Percentiles rank a stretch among this genome's conserved stretches.
phyloP scores from a whole-genome alignment of 2,888 invertebrate species.

The Plagiodera versicolora region DNA sequence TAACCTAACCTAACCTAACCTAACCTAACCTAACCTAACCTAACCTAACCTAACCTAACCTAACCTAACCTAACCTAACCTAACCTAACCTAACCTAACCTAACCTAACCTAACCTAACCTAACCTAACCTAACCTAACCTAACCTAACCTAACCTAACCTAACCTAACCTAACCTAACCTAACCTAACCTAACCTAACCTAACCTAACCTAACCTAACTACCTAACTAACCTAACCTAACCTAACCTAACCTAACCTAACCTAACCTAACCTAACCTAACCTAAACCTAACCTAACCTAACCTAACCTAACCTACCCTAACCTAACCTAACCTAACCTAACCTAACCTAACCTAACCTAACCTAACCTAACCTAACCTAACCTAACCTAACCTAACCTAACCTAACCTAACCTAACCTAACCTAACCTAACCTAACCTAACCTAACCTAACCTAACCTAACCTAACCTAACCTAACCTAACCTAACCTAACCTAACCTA shows the following conservation, averaged over 20 bases:
- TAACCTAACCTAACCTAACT: constrained; percentile 27
- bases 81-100: constrained; percentile 13
- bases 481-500: constrained; percentile 25
- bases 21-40: constrained; percentile 27
- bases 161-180: constrained; percentile 23
- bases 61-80: constrained; percentile 8
- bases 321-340: constrained; percentile 20
- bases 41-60: constrained; percentile 23
- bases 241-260: constrained; percentile 24
- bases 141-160: constrained; percentile 24
- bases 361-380: constrained; percentile 23
- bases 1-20: constrained; percentile 26
- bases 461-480: constrained; percentile 21
- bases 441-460: constrained; percentile 23
- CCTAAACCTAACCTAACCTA: background rate
- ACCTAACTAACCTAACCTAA: constrained; percentile 25
- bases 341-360: constrained; percentile 25
- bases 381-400: constrained; percentile 22
- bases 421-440: constrained; percentile 24
- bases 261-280: constrained; percentile 24
- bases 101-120: constrained; percentile 16
- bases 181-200: constrained; percentile 26
- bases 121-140: constrained; percentile 22
- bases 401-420: constrained; percentile 24
- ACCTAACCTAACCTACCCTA: constrained; percentile 18